These are phyloP conservation scores for Archips xylosteana DNA, from an alignment of 2,888 invertebrate species.

Conservation along the genomic window DNA sequence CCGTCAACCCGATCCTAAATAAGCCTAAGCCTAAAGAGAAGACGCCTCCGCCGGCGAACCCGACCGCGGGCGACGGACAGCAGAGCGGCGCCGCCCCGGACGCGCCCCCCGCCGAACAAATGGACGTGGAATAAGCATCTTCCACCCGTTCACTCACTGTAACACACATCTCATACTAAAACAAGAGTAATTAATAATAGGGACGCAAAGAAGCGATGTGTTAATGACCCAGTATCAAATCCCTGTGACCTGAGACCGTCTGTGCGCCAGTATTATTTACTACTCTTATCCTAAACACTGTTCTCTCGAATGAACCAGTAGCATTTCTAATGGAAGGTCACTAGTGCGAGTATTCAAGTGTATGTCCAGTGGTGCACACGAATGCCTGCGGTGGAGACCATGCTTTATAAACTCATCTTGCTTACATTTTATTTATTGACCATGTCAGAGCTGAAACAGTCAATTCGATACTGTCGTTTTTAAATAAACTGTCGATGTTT, in stretches of 20 bases:
- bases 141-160: slow-evolving; percentile 45
- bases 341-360: not conserved
- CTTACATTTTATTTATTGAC: slow-evolving; percentile 23
- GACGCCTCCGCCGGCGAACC: slow-evolving; percentile 76
- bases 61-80: slow-evolving; percentile 63
- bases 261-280: not conserved
- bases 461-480: slow-evolving; percentile 26
- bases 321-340: not conserved
- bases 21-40: slow-evolving; percentile 95
- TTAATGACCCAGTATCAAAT: slow-evolving; percentile 4
- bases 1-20: slow-evolving; percentile 91
- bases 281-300: slow-evolving; percentile 1
- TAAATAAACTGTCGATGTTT: slow-evolving; percentile 11
- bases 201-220: not conserved
- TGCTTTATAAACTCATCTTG: slow-evolving; percentile 14
- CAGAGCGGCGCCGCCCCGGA: slow-evolving; percentile 52
- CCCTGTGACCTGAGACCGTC: not conserved
- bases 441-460: slow-evolving; percentile 31
- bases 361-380: not conserved
- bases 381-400: slow-evolving; percentile 1
- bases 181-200: not conserved
- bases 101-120: slow-evolving; percentile 65
- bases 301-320: slow-evolving; percentile 8
- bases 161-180: slow-evolving; percentile 10
- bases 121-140: slow-evolving; percentile 78